These are phyloP conservation scores for Thripadectes ignobilis DNA, from an alignment of 2,797 vertebrate species.

Conservation along the genomic window DNA sequence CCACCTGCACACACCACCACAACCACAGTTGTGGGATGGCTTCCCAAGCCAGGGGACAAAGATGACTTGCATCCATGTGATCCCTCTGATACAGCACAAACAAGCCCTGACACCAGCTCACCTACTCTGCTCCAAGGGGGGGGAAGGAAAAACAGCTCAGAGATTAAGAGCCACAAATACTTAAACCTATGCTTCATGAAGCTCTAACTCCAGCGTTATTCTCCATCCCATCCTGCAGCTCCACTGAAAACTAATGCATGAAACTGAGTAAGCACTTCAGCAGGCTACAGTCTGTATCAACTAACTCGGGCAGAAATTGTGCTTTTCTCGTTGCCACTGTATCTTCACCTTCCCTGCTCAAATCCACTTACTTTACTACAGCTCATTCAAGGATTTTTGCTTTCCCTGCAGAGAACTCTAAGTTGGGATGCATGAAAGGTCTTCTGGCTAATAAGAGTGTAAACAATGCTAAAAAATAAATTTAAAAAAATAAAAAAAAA, in stretches of 20 bases:
- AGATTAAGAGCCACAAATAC: neutral
- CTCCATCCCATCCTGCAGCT: neutral
- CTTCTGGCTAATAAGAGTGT: neutral
- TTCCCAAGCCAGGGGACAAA: neutral
- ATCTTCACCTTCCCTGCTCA: neutral
- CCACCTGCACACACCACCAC: constrained; percentile 29
- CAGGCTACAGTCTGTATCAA: neutral
- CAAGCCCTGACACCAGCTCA: neutral
- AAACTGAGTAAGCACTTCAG: neutral
- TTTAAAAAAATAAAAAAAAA: no score
- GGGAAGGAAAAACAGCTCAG: fast-evolving
- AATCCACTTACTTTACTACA: neutral
- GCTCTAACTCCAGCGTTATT: neutral
- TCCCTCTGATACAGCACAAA: neutral
- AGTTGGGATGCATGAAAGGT: neutral
- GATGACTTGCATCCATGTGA: neutral
- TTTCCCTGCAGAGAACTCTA: neutral
- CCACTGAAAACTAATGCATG: neutral
- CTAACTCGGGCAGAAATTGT: neutral
- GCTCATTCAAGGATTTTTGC: neutral
- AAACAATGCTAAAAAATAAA: neutral
- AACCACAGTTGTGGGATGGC: constrained; percentile 9
- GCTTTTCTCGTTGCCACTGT: neutral
- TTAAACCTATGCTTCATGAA: neutral
- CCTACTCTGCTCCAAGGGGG: fast-evolving